phyloP scores from a whole-genome alignment of 2,888 invertebrate species.

The Napeogenes inachia region DNA sequence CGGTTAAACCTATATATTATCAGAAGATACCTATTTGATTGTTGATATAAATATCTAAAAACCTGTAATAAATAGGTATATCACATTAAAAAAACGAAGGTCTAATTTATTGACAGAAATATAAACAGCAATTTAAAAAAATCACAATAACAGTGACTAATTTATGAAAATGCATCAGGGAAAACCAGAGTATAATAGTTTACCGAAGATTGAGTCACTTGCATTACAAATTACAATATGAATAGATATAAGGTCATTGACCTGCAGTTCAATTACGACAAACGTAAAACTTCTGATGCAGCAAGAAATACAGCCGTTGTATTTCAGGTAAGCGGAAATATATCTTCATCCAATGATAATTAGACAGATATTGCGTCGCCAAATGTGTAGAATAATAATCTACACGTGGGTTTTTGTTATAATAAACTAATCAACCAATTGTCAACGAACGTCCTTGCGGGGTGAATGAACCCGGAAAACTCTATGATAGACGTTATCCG shows the following conservation, averaged over 20 bases:
- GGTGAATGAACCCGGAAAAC: slow-evolving; percentile 67
- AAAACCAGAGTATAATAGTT: neutral
- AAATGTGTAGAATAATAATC: slow-evolving; percentile 18
- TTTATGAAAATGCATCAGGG: neutral
- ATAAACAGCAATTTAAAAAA: no score
- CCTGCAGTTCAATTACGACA: slow-evolving; percentile 45
- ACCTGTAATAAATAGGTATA: no score
- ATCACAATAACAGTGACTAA: no score
- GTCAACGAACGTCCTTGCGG: slow-evolving; percentile 63
- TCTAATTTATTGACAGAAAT: no score
- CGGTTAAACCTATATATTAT: no score
- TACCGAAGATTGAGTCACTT: slow-evolving; percentile 8
- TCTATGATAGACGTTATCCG: slow-evolving; percentile 53
- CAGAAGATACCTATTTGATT: no score
- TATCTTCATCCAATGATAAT: slow-evolving; percentile 10
- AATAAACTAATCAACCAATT: slow-evolving; percentile 37
- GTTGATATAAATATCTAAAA: no score
- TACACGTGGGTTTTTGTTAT: slow-evolving; percentile 36
- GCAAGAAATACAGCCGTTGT: slow-evolving; percentile 23
- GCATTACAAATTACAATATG: slow-evolving; percentile 8
- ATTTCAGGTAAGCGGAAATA: slow-evolving; percentile 15
- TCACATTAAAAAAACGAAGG: no score
- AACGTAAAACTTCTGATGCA: slow-evolving; percentile 42
- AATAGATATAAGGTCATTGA: slow-evolving; percentile 35
- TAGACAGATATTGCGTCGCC: slow-evolving; percentile 10